These are phyloP conservation scores for Pocota personata DNA, from an alignment of 2,888 invertebrate genomes.

Conservation along the genomic window DNA sequence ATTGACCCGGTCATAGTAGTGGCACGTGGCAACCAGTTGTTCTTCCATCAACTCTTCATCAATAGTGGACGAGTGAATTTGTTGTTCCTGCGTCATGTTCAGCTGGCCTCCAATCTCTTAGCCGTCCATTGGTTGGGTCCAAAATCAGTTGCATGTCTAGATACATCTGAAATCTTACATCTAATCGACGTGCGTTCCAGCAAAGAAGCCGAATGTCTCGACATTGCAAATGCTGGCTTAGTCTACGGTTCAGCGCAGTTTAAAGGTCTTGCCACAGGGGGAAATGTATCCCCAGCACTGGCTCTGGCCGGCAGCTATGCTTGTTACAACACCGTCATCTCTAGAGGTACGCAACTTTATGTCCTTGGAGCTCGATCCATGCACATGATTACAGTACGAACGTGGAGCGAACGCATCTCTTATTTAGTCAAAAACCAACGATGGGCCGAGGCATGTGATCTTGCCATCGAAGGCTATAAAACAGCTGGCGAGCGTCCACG, in stretches of 20 bases:
- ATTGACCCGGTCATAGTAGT: slow-evolving; percentile 95
- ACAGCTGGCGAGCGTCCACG: slow-evolving; percentile 81
- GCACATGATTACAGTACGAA: slow-evolving; percentile 85
- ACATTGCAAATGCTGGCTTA: slow-evolving; percentile 90
- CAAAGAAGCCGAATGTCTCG: slow-evolving; percentile 92
- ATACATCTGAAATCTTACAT: slow-evolving; percentile 92
- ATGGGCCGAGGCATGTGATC: slow-evolving; percentile 85
- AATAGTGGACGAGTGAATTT: slow-evolving; percentile 84
- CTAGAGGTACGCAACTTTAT: slow-evolving; percentile 87
- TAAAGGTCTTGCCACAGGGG: slow-evolving; percentile 96
- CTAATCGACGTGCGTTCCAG: slow-evolving; percentile 95
- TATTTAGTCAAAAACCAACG: slow-evolving; percentile 85
- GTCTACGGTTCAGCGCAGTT: slow-evolving; percentile 94
- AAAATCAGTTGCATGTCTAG: slow-evolving; percentile 92
- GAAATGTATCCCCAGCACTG: slow-evolving; percentile 90
- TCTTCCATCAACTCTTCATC: slow-evolving; percentile 89
- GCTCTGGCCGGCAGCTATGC: slow-evolving; percentile 85
- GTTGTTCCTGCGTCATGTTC: slow-evolving; percentile 88
- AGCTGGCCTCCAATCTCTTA: slow-evolving; percentile 88
- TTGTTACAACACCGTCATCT: slow-evolving; percentile 89
- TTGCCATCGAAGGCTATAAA: slow-evolving; percentile 84
- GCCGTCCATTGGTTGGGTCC: slow-evolving; percentile 93
- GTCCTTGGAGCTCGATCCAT: slow-evolving; percentile 87
- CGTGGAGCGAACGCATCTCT: slow-evolving; percentile 87
- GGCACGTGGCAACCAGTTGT: slow-evolving; percentile 91